Evolutionary conservation across 2,113 vertebrate species (phyloP), one percentile per base, ranked within the genome.

Genomic region (Melospiza georgiana): DNA sequence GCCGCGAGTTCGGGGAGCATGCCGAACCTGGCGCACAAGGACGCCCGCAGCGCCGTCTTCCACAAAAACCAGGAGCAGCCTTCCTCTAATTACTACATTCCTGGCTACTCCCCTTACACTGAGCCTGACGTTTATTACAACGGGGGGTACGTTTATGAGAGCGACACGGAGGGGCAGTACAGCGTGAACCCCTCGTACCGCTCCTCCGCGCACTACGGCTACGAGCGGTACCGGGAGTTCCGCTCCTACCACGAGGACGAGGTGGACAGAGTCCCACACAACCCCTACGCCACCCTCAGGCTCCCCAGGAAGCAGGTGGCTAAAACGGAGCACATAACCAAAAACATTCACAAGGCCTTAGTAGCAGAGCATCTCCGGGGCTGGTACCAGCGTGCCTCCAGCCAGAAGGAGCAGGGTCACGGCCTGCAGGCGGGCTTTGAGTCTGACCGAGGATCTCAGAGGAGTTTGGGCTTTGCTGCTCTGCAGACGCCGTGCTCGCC

Each of bases 381-480:
- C 92, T 99, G 99, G 99, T 99, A 99, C 98, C 98, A 99, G 27
- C 98, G 99, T 48, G 99, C 99, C 94, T 97, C 99, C 2, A 93
- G 97, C 33, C 98, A 98, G 33, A 99, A 98, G 84, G 98, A 98
- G 23, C 97, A 92, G 84, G 89, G 96, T 37, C 98, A 97, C 41
- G 71, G 97, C 95, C 94, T 98, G 87, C 99, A 98, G 95, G 85
- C 97, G 0, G 95, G 97, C 97, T 98, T 98, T 54, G 98, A 99
- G 77, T 98, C 98, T 3, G 99, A 99, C 84, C 94, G 98, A 84
- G 98, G 98, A 3, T 98, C 99, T 2, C 99, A 98, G 93, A 98
- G 98, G 65, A 98, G 97, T 95, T 93, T 99, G 92, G 98, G 98
- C 49, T 99, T 98, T 71, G 98, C 98, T 37, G 98, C 97, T 61